phyloP scores from a whole-genome alignment of 2,888 invertebrate species.

The Agrotis ipsilon region DNA sequence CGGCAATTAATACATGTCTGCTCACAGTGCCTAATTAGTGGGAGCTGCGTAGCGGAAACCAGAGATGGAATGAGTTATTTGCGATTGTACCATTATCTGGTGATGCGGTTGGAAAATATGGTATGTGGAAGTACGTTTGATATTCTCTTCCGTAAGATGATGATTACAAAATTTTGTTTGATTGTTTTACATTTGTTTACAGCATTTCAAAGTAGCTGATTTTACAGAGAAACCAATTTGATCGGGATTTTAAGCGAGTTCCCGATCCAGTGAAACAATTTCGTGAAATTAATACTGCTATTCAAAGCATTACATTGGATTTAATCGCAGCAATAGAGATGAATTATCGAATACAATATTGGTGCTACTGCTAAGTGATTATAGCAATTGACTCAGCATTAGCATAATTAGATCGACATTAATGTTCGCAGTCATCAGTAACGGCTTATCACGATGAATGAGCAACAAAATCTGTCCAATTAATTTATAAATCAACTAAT shows the following conservation, averaged over 20 bases:
- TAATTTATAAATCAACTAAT: conserved; percentile 24
- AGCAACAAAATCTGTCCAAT: conserved; percentile 9
- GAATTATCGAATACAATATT: conserved; percentile 28
- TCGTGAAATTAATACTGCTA: background rate
- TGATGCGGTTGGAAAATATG: conserved; percentile 61
- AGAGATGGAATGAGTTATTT: conserved; percentile 86
- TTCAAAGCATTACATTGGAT: conserved; percentile 11
- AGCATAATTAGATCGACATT: conserved; percentile 29
- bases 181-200: background rate
- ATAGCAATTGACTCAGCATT: conserved; percentile 28
- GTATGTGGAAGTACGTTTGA: conserved; percentile 35
- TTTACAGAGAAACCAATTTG: background rate
- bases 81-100: conserved; percentile 78
- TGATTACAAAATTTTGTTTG: background rate
- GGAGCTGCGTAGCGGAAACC: conserved; percentile 84
- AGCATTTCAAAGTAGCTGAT: background rate
- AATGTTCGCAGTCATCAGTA: conserved; percentile 7
- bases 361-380: conserved; percentile 19
- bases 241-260: background rate
- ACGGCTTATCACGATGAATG: background rate
- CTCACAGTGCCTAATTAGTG: conserved; percentile 86
- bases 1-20: conserved; percentile 89
- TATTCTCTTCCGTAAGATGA: conserved; percentile 4
- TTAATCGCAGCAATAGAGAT: conserved; percentile 23
- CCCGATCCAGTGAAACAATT: background rate